phyloP scores from a whole-genome alignment of 2,113 vertebrate genomes.

The Sander lucioperca region DNA sequence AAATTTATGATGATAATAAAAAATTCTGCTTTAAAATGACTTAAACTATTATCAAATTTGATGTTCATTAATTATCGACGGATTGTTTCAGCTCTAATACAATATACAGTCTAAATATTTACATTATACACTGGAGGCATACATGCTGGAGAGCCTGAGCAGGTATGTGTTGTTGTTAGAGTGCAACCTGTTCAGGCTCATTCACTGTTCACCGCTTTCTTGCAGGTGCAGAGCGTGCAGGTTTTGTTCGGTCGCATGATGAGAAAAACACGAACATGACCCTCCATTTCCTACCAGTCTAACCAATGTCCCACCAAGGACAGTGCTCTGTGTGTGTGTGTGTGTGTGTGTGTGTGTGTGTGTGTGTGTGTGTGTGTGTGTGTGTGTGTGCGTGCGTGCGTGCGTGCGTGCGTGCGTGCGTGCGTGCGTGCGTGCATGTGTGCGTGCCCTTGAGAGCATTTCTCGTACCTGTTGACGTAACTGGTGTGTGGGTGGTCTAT shows the following conservation, averaged over 20 bases:
- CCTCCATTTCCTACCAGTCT: conserved; percentile 71
- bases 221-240: conserved; percentile 11
- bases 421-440: background rate
- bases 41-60: background rate
- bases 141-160: conserved; percentile 17
- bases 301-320: conserved; percentile 63
- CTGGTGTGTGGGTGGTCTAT: background rate
- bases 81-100: background rate
- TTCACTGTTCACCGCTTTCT: conserved; percentile 40
- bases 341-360: conserved; percentile 16
- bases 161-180: conserved; percentile 24
- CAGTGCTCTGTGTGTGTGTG: conserved; percentile 12
- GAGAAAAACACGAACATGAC: conserved; percentile 69
- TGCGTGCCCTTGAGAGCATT: background rate
- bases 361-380: conserved; percentile 13
- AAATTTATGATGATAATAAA: background rate
- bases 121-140: background rate
- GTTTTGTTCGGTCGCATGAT: conserved; percentile 71
- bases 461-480: background rate
- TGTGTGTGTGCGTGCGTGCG: background rate
- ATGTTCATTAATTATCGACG: background rate
- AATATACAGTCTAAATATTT: background rate
- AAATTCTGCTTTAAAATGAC: background rate
- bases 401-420: background rate
- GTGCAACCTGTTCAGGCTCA: conserved; percentile 45